A percentile compares a stretch with the other conserved stretches of the same genome.
Evolutionary conservation across 2,888 invertebrate genomes (phyloP).

Genomic region (Tromatobia lineatoria): DNA sequence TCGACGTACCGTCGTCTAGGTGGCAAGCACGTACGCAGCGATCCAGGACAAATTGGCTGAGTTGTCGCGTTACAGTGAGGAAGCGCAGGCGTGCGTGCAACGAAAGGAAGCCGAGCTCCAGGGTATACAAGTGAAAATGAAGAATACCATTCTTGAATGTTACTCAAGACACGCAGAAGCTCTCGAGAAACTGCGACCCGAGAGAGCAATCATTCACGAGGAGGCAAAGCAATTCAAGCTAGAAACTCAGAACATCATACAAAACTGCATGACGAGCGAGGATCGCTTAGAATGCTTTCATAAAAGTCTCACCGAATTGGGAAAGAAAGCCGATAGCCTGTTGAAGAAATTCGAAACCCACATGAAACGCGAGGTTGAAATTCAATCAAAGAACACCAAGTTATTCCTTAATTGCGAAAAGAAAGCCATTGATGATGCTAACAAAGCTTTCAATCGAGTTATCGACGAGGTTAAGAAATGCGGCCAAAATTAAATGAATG

Average conservation of each 20-base stretch:
- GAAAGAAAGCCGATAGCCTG: constrained; percentile 60
- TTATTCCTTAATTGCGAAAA: constrained; percentile 69
- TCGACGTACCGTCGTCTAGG: constrained; percentile 56
- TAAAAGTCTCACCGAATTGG: constrained; percentile 62
- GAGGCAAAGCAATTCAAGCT: constrained; percentile 72
- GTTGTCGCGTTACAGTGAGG: constrained; percentile 67
- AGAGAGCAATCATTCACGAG: constrained; percentile 70
- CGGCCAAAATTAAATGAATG: constrained; percentile 28
- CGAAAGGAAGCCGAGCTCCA: constrained; percentile 67
- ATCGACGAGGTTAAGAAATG: constrained; percentile 70
- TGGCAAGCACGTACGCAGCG: constrained; percentile 56
- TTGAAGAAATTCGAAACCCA: constrained; percentile 69
- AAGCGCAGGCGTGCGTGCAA: constrained; percentile 65
- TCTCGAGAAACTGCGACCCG: constrained; percentile 69
- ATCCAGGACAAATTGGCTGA: constrained; percentile 66
- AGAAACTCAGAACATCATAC: constrained; percentile 69
- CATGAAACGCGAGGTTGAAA: constrained; percentile 69
- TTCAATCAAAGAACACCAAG: constrained; percentile 57
- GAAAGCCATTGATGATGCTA: constrained; percentile 66
- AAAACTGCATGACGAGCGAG: constrained; percentile 66
- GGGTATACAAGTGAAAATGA: constrained; percentile 65
- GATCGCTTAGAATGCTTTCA: constrained; percentile 67
- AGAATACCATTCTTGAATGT: constrained; percentile 71
- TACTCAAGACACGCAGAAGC: constrained; percentile 70
- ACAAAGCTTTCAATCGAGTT: constrained; percentile 61